A percentile compares a stretch with the other conserved stretches of the same genome.
phyloP scores from a whole-genome alignment of 2,888 invertebrate species.

The Crocallis elinguaria region DNA sequence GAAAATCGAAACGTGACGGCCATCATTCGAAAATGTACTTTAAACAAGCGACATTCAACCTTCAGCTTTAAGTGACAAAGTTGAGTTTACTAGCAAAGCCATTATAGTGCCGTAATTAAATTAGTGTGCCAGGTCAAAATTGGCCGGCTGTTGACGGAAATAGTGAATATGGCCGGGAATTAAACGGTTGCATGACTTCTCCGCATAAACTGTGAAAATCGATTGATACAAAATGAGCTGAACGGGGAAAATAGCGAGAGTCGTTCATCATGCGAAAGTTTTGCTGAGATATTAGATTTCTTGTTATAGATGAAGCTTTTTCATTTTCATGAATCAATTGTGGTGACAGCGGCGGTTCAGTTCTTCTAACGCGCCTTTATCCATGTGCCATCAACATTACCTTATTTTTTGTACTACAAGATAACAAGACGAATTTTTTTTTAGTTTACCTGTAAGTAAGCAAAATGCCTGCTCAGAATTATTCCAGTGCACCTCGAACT shows the following conservation, averaged over 20 bases:
- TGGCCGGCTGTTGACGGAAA: conserved; percentile 53
- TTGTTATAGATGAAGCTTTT: neutral
- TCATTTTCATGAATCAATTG: neutral
- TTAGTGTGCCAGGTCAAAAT: conserved; percentile 41
- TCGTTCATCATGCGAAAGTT: neutral
- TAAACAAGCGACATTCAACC: conserved; percentile 30
- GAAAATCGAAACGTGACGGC: conserved; percentile 40
- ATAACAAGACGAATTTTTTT: too few relatives aligned
- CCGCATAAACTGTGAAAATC: conserved; percentile 22
- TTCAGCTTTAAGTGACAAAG: conserved; percentile 20
- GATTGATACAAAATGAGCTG: neutral
- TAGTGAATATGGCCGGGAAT: conserved; percentile 51
- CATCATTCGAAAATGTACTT: conserved; percentile 19
- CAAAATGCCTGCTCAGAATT: too few relatives aligned
- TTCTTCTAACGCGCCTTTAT: too few relatives aligned
- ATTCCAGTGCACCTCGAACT: too few relatives aligned
- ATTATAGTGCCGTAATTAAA: conserved; percentile 31
- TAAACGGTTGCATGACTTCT: conserved; percentile 19
- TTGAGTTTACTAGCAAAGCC: conserved; percentile 18
- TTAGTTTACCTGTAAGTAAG: too few relatives aligned
- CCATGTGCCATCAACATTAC: too few relatives aligned
- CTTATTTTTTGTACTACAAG: too few relatives aligned
- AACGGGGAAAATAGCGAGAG: neutral
- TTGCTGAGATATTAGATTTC: neutral
- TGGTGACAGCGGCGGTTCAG: neutral